These are phyloP conservation scores for Spisula solida DNA, from an alignment of 2,888 invertebrate genomes.

Conservation along the genomic window DNA sequence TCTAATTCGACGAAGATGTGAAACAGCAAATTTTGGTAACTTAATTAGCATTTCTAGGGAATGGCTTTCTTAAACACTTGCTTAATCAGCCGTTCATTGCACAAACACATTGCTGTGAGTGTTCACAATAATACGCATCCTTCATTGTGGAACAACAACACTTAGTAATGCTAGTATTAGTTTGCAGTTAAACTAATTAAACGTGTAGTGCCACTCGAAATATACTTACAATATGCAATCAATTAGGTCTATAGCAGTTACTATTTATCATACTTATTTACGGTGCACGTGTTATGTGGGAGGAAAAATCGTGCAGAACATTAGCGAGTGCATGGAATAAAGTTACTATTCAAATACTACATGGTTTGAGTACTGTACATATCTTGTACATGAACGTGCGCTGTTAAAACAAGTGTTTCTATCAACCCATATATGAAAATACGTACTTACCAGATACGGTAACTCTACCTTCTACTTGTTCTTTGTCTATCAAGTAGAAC, in stretches of 20 bases:
- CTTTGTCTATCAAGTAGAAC: too few relatives aligned
- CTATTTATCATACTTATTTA: neutral
- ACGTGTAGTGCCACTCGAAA: neutral
- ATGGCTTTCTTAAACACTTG: neutral
- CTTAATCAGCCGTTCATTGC: neutral
- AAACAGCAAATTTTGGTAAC: slow-evolving; percentile 12
- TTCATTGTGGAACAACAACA: neutral
- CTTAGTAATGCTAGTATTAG: neutral
- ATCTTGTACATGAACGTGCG: too few relatives aligned
- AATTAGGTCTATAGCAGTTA: neutral
- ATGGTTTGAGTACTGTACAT: too few relatives aligned
- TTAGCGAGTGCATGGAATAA: too few relatives aligned
- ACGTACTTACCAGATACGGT: too few relatives aligned
- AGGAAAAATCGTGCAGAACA: neutral
- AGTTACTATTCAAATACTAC: too few relatives aligned
- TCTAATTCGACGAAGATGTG: neutral
- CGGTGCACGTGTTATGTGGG: neutral
- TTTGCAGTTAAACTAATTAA: neutral
- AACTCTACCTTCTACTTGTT: too few relatives aligned
- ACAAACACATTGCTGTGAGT: neutral
- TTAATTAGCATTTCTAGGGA: neutral
- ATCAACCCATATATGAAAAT: too few relatives aligned
- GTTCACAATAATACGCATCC: neutral
- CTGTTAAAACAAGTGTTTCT: too few relatives aligned
- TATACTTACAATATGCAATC: neutral